These are phyloP conservation scores for Rhinella marina DNA, from an alignment of 2,797 vertebrate genomes.

Conservation along the genomic window DNA sequence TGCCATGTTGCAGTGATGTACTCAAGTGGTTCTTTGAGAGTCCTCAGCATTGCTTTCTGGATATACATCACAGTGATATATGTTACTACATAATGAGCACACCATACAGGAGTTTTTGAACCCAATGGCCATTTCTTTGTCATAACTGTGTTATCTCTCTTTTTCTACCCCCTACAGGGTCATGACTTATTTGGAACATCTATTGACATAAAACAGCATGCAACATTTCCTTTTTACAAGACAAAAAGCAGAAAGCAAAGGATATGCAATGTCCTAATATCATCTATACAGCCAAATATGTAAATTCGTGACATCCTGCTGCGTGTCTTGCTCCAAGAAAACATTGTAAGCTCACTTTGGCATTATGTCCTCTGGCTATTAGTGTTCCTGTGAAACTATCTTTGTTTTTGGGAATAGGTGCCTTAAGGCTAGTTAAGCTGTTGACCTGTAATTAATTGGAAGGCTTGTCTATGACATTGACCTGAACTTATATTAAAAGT, in stretches of 20 bases:
- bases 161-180: not conserved
- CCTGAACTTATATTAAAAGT: not conserved
- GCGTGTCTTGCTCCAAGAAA: not conserved
- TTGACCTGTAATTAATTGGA: conserved; percentile 14
- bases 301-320: not conserved
- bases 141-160: not conserved
- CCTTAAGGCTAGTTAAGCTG: not conserved
- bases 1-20: too few species aligned
- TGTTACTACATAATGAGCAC: too few species aligned
- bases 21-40: too few species aligned
- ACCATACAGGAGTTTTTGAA: too few species aligned
- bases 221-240: not conserved
- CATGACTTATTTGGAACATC: not conserved
- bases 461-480: conserved; percentile 27
- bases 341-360: not conserved
- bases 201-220: not conserved
- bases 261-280: not conserved
- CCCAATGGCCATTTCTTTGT: not conserved
- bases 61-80: too few species aligned
- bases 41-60: too few species aligned
- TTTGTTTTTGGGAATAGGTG: not conserved
- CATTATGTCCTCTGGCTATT: not conserved
- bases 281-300: not conserved
- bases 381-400: not conserved
- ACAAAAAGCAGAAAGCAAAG: not conserved